phyloP scores from a whole-genome alignment of 2,113 vertebrate genomes.

The Dasypus novemcinctus region DNA sequence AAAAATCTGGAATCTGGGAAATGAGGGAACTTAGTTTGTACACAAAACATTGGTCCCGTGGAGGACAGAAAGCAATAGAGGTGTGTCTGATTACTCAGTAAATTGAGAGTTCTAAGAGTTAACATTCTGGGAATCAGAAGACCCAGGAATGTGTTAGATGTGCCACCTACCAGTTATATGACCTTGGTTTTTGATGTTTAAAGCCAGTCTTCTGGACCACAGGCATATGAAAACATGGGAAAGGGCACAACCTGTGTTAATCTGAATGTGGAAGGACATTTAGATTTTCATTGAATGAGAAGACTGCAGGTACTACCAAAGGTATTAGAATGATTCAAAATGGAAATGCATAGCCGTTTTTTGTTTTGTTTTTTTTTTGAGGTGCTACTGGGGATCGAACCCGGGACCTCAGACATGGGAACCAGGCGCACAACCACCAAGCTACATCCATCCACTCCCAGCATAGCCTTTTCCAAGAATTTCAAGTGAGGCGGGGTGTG shows the following conservation, averaged over 20 bases:
- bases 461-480: background rate
- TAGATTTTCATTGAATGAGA: background rate
- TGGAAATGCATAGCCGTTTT: background rate
- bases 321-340: background rate
- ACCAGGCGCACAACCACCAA: too few species aligned
- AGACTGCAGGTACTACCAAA: background rate
- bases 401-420: too few species aligned
- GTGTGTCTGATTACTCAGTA: background rate
- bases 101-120: background rate
- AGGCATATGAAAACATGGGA: background rate
- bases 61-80: background rate
- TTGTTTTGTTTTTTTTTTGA: too few species aligned
- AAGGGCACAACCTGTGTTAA: background rate
- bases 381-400: too few species aligned
- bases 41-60: background rate
- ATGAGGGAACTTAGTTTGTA: background rate
- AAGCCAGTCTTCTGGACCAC: background rate
- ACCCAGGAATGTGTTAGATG: background rate
- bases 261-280: background rate
- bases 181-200: background rate
- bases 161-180: background rate
- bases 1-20: background rate
- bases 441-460: too few species aligned
- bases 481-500: background rate
- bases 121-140: background rate